These are phyloP conservation scores for Orgyia antiqua DNA, from an alignment of 2,888 invertebrate species.

Conservation along the genomic window DNA sequence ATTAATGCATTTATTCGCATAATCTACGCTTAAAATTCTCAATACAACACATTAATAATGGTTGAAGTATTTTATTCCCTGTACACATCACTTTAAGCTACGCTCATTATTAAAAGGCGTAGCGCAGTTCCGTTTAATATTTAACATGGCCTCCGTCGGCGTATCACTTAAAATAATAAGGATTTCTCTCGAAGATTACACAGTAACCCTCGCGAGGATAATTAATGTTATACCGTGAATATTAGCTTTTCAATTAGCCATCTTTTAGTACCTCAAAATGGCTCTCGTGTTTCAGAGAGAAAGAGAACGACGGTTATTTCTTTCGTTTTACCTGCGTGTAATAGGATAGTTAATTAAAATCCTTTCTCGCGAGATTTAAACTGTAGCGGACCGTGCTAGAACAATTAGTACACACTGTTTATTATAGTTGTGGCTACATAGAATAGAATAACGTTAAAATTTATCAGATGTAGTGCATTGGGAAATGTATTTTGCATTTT, in stretches of 20 bases:
- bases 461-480: too few species aligned
- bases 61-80: slow-evolving; percentile 20
- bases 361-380: slow-evolving; percentile 45
- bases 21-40: slow-evolving; percentile 9
- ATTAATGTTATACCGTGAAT: slow-evolving; percentile 71
- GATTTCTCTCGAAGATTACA: slow-evolving; percentile 57
- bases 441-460: too few species aligned
- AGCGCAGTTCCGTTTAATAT: slow-evolving; percentile 39
- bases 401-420: neutral
- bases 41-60: slow-evolving; percentile 15
- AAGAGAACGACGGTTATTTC: slow-evolving; percentile 37
- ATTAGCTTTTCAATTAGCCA: slow-evolving; percentile 75
- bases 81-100: slow-evolving; percentile 17
- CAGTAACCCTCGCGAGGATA: slow-evolving; percentile 59
- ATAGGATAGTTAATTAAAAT: slow-evolving; percentile 70
- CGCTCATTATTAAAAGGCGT: slow-evolving; percentile 26
- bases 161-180: slow-evolving; percentile 65
- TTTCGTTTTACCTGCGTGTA: slow-evolving; percentile 42
- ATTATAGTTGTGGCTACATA: too few species aligned
- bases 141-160: slow-evolving; percentile 36
- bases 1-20: neutral
- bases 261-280: slow-evolving; percentile 66
- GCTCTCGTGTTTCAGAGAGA: slow-evolving; percentile 48
- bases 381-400: neutral
- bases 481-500: too few species aligned